Percentiles rank a stretch among this genome's conserved stretches.
These are phyloP conservation scores for Lacanobia wlatinum DNA, from an alignment of 2,888 invertebrate species.

Conservation along the genomic window DNA sequence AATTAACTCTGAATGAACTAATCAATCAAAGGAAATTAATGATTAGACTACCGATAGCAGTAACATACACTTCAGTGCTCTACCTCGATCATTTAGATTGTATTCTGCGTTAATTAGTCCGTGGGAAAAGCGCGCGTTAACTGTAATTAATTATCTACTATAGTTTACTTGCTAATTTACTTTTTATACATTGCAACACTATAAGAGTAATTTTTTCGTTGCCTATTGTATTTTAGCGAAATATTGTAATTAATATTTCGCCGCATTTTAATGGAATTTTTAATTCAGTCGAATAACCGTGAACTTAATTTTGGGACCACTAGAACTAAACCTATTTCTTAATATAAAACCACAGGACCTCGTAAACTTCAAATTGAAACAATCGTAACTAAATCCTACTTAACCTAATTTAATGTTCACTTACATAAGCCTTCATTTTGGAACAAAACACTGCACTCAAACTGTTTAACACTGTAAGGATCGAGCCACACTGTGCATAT, in stretches of 20 bases:
- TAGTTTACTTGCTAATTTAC: background rate
- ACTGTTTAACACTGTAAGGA: constrained; percentile 65
- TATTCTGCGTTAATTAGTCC: constrained; percentile 32
- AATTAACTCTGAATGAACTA: background rate
- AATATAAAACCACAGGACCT: background rate
- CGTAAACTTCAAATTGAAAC: background rate
- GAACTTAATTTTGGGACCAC: background rate
- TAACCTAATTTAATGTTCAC: constrained; percentile 66
- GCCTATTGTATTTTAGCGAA: too few relatives aligned
- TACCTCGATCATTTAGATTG: constrained; percentile 7
- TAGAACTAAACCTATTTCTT: background rate
- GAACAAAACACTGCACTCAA: constrained; percentile 72
- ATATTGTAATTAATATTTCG: too few relatives aligned
- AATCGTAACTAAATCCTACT: background rate
- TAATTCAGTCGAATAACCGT: background rate
- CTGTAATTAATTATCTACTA: background rate
- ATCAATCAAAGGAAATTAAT: background rate
- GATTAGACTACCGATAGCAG: background rate
- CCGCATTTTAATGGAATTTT: background rate
- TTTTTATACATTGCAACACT: constrained; percentile 1
- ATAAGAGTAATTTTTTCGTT: too few relatives aligned
- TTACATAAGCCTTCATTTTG: constrained; percentile 85
- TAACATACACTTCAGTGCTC: background rate
- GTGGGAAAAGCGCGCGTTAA: constrained; percentile 37
- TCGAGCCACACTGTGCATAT: constrained; percentile 75